phyloP scores from a whole-genome alignment of 2,888 invertebrate species.

The Netelia melanura region DNA sequence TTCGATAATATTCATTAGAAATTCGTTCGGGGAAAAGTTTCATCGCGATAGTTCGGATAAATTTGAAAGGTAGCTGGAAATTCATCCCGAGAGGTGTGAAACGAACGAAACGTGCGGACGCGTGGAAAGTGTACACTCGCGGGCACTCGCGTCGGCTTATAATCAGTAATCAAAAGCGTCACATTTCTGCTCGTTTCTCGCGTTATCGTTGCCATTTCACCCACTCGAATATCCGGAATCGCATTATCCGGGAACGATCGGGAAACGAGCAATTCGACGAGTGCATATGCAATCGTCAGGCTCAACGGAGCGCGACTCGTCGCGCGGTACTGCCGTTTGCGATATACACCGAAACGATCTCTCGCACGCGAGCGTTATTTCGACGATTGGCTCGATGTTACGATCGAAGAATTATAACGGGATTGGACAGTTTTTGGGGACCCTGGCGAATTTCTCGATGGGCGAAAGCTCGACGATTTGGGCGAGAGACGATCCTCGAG shows the following conservation, averaged over 20 bases:
- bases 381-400: constrained; percentile 1
- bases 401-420: constrained; percentile 9
- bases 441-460: too few species aligned
- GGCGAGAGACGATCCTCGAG: too few species aligned
- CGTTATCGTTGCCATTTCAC: constrained; percentile 36
- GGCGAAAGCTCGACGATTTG: too few species aligned
- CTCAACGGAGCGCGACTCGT: background rate
- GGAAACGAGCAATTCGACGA: constrained; percentile 15
- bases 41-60: background rate
- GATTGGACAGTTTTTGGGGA: background rate
- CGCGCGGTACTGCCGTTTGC: constrained; percentile 7
- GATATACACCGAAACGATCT: constrained; percentile 36
- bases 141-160: background rate
- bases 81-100: background rate
- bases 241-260: constrained; percentile 44
- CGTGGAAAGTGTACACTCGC: background rate
- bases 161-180: constrained; percentile 21
- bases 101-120: background rate
- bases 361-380: constrained; percentile 11
- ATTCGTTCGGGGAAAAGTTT: background rate
- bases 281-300: constrained; percentile 20
- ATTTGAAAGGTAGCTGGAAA: constrained; percentile 20
- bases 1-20: background rate
- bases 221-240: background rate
- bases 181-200: constrained; percentile 21